These are phyloP conservation scores for Lemur catta DNA, from an alignment of 2,797 vertebrate species.

Conservation along the genomic window DNA sequence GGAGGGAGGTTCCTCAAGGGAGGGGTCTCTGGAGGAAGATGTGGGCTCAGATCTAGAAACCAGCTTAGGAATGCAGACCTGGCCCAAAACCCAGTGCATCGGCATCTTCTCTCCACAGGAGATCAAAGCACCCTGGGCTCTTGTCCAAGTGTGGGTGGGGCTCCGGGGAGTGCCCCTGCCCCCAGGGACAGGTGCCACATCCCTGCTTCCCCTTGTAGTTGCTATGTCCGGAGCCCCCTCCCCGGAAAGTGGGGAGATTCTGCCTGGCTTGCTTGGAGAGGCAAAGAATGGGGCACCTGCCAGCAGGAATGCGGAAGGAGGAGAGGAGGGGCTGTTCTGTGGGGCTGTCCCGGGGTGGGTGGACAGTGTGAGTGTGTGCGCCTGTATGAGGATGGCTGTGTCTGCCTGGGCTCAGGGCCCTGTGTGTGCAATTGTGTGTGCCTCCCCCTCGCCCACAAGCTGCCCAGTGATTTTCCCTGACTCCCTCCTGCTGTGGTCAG, in stretches of 20 bases:
- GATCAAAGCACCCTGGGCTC: slow-evolving; percentile 21
- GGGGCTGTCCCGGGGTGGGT: background rate
- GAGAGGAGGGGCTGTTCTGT: background rate
- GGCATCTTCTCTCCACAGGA: background rate
- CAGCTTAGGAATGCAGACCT: background rate
- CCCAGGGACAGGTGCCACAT: slow-evolving; percentile 64
- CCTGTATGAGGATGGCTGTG: background rate
- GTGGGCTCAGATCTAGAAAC: background rate
- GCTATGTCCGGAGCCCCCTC: background rate
- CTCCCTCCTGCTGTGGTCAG: background rate
- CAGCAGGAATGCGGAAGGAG: background rate
- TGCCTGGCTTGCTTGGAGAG: background rate
- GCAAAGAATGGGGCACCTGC: slow-evolving; percentile 24
- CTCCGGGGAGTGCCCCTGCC: background rate
- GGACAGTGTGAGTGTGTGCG: fast-evolving
- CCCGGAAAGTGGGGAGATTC: background rate
- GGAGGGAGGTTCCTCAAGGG: background rate
- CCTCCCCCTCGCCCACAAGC: background rate
- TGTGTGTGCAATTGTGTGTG: background rate
- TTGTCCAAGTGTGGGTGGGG: background rate
- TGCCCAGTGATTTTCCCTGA: background rate
- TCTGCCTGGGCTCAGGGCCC: background rate
- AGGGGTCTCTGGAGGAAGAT: background rate
- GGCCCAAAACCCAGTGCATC: background rate
- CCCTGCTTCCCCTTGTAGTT: background rate